Conservation (phyloP, 1,140 invertebrate species). For the Cardiocondyla obscurior region DNA sequence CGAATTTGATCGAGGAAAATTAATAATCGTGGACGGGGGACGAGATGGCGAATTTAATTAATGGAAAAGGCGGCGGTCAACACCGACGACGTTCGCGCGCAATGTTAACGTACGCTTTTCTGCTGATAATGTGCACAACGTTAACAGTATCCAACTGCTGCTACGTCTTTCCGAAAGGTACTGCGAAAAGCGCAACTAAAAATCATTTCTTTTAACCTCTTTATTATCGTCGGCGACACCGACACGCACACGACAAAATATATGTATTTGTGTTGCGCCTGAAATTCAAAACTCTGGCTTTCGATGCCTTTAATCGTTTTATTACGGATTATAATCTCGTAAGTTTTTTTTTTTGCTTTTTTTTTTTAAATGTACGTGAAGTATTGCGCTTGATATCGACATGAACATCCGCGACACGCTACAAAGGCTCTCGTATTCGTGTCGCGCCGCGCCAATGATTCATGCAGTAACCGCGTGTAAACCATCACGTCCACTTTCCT, state of each 20-base stretch:
- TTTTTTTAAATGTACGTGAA: not conserved
- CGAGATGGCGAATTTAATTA: constrained; percentile 61
- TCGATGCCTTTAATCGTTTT: too few species aligned
- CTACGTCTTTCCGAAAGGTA: constrained; percentile 83
- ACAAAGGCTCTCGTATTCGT: not conserved
- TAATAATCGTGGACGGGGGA: constrained; percentile 26
- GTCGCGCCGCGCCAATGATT: not conserved
- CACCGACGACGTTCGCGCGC: constrained; percentile 36
- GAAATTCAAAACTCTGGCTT: too few species aligned
- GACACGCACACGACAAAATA: not conserved
- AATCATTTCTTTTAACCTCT: constrained; percentile 17
- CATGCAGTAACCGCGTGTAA: constrained; percentile 7
- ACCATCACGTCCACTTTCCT: constrained; percentile 36
- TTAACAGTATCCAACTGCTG: constrained; percentile 74
- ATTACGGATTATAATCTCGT: too few species aligned
- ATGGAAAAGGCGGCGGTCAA: constrained; percentile 36
- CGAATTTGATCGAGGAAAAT: constrained; percentile 1
- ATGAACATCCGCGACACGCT: not conserved
- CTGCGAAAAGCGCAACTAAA: constrained; percentile 45
- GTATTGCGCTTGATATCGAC: not conserved
- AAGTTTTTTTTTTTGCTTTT: too few species aligned
- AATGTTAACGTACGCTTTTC: constrained; percentile 65
- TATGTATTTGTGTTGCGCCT: too few species aligned
- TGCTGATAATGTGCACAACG: constrained; percentile 67
- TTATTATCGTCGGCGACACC: not conserved